Percentiles rank a stretch among this genome's conserved stretches.
phyloP scores from a whole-genome alignment of 2,797 vertebrate genomes.

The Fistularia tabacaria region DNA sequence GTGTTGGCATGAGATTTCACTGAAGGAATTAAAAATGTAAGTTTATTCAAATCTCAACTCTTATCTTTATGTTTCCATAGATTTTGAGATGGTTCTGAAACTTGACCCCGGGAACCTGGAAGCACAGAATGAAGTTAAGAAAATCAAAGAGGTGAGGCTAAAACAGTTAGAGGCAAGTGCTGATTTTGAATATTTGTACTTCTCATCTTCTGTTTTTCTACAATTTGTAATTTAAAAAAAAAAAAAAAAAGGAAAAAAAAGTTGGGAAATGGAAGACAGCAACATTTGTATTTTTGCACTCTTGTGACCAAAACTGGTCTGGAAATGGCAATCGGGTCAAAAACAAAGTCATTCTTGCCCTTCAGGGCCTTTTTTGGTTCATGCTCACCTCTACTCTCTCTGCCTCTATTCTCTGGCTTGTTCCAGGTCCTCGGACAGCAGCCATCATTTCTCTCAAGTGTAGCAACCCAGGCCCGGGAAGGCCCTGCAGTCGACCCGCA shows the following conservation, averaged over 20 bases:
- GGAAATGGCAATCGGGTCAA: no score
- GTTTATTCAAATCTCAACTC: no score
- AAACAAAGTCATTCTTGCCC: no score
- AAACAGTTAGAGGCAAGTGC: neutral
- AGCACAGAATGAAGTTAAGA: slow-evolving; percentile 85
- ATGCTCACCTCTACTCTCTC: no score
- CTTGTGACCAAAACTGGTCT: no score
- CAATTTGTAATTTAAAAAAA: no score
- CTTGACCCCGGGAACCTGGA: slow-evolving; percentile 86
- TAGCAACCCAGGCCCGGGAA: slow-evolving; percentile 13
- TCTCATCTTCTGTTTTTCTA: neutral
- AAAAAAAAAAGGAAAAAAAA: no score
- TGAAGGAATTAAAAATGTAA: no score
- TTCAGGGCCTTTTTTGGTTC: no score
- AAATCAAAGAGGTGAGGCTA: slow-evolving; percentile 80
- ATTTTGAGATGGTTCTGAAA: slow-evolving; percentile 88
- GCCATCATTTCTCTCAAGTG: slow-evolving; percentile 30
- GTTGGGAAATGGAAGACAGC: no score
- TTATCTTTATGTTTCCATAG: slow-evolving; percentile 58
- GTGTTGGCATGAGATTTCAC: no score
- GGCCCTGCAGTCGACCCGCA: slow-evolving; percentile 33
- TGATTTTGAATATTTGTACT: neutral
- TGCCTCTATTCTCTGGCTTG: neutral
- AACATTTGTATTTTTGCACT: no score
- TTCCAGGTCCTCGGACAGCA: slow-evolving; percentile 70